phyloP scores from a whole-genome alignment of 2,113 vertebrate species.

The Misgurnus mizolepis region DNA sequence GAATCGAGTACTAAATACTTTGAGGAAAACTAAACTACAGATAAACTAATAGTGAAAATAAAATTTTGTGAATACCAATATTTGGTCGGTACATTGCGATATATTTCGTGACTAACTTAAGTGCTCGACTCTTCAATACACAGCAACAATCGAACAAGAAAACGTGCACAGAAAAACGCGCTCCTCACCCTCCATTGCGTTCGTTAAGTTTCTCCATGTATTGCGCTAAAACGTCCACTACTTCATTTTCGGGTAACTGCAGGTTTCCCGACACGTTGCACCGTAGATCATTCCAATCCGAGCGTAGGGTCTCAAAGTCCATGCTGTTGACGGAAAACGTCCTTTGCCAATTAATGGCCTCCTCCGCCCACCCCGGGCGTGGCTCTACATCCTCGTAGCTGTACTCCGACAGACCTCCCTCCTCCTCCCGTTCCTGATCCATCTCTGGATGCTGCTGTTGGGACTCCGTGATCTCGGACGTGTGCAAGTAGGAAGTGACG shows the following conservation, averaged over 20 bases:
- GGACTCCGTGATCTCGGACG: constrained; percentile 76
- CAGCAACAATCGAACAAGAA: too few species aligned
- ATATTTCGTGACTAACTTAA: too few species aligned
- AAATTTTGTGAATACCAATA: neutral
- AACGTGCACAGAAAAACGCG: neutral
- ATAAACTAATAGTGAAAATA: neutral
- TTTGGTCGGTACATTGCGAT: neutral
- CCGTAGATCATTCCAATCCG: constrained; percentile 97
- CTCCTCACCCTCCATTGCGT: constrained; percentile 84
- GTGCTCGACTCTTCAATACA: too few species aligned
- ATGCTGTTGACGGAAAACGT: constrained; percentile 92
- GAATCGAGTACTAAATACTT: too few species aligned
- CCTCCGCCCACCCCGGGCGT: constrained; percentile 87
- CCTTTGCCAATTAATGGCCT: constrained; percentile 95
- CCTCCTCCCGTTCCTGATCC: constrained; percentile 69
- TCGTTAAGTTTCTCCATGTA: constrained; percentile 97
- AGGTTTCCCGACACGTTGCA: constrained; percentile 97
- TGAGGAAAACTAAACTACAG: neutral
- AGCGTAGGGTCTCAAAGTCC: constrained; percentile 95
- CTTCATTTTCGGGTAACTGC: constrained; percentile 91
- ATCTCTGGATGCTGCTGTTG: constrained; percentile 67
- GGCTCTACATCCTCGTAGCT: constrained; percentile 85
- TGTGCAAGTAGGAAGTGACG: constrained; percentile 84
- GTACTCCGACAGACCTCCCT: constrained; percentile 84
- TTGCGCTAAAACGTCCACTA: constrained; percentile 91